These are phyloP conservation scores for Esox masquinongy DNA, from an alignment of 2,797 vertebrate genomes.

Conservation along the genomic window DNA sequence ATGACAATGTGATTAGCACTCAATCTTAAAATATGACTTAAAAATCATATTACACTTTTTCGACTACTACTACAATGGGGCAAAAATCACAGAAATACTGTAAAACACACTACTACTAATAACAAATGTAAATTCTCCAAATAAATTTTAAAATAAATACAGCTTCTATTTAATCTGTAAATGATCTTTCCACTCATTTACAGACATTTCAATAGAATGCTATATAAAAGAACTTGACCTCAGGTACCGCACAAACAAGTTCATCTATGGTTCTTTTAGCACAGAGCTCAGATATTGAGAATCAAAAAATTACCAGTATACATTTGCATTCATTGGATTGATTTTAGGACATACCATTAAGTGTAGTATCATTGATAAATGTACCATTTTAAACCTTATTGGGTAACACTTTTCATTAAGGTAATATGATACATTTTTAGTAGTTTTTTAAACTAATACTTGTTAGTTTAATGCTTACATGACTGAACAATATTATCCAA, in stretches of 20 bases:
- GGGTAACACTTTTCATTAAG: background rate
- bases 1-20: background rate
- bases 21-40: background rate
- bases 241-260: constrained; percentile 72
- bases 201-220: constrained; percentile 23
- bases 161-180: constrained; percentile 30
- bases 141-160: constrained; percentile 62
- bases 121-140: constrained; percentile 47
- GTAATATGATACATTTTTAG: background rate
- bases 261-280: constrained; percentile 34
- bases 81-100: constrained; percentile 46
- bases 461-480: background rate
- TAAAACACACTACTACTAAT: constrained; percentile 34
- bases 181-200: background rate
- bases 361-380: no score
- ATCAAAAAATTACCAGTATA: background rate
- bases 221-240: constrained; percentile 63
- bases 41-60: background rate
- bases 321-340: background rate
- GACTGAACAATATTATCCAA: background rate
- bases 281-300: background rate
- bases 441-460: background rate
- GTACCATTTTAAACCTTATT: background rate
- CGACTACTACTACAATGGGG: constrained; percentile 17
- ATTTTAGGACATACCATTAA: background rate